Percentiles rank a stretch among this genome's conserved stretches.
phyloP scores from a whole-genome alignment of 2,888 invertebrate species.

The Drosophila lacicola region DNA sequence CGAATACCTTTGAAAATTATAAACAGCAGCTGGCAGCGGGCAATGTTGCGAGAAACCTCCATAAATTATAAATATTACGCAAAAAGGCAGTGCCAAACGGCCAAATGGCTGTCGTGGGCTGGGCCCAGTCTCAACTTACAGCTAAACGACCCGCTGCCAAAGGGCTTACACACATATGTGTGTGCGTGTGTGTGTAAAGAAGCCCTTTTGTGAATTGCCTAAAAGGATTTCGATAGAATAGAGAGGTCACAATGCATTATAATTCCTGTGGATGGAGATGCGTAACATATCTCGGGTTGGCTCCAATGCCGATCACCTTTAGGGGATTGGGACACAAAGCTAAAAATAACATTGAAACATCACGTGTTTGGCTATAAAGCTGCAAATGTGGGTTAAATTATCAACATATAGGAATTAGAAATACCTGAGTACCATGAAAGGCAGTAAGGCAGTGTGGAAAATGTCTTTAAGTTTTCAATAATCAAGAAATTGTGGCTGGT shows the following conservation, averaged over 20 bases:
- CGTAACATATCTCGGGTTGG: constrained; percentile 18
- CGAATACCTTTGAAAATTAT: constrained; percentile 66
- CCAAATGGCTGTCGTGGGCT: constrained; percentile 32
- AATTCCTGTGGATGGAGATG: constrained; percentile 26
- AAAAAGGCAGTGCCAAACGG: constrained; percentile 53
- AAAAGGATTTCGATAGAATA: constrained; percentile 61
- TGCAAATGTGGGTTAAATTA: constrained; percentile 11
- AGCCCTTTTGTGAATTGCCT: constrained; percentile 52
- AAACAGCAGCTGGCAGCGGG: constrained; percentile 34
- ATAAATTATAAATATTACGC: constrained; percentile 70
- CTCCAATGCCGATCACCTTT: constrained; percentile 35
- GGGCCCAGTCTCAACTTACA: constrained; percentile 41
- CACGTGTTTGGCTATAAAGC: constrained; percentile 4
- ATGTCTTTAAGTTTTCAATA: not conserved
- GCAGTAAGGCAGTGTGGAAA: not conserved
- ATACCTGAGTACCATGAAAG: constrained; percentile 7
- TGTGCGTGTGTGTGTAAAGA: not conserved
- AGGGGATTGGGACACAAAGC: constrained; percentile 17
- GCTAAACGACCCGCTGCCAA: constrained; percentile 41
- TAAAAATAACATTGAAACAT: constrained; percentile 23
- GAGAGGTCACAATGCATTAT: constrained; percentile 47
- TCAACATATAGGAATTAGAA: not conserved
- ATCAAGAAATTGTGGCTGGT: too few species aligned
- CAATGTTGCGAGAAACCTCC: constrained; percentile 46
- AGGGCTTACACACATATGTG: constrained; percentile 1